Evolutionary conservation across 1,140 invertebrate species (phyloP), one percentile per base, ranked within the genome.

Genomic region (Plectus sambesii): DNA sequence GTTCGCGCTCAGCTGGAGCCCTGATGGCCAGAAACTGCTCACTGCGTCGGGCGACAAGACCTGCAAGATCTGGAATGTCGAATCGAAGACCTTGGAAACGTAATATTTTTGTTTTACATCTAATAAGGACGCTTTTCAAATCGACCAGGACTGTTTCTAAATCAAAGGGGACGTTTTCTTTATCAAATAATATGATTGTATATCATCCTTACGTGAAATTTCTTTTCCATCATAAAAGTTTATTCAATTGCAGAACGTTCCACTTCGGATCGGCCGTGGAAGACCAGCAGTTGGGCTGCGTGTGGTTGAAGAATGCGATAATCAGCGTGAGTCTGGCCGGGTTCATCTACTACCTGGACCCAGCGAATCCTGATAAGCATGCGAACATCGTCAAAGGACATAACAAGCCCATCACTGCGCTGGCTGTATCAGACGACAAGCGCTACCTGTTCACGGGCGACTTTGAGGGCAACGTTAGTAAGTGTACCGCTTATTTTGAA

Each of bases 1-100:
- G 58, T 87, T 67, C 47, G 66, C 41, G 5, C 30, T 67, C 15
- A 30, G 51, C 15, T 98, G 88, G 84, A 90, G 84, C 58, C 81
- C 85, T 6, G 87, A 93, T 71, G 82, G 87, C 33, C 86, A 79
- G 46, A 81, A 87, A 65, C 70, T 98, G 41, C 72, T 96, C 39
- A 90, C 89, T 25, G 84, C 85, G 15, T 97, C 90, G 40, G 93
- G 89, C 1, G 93, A 99, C 74, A 98, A 97, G 73, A 93, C 87
- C 0, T 92, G 88, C 62, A 87, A 85, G 65, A 74, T 97, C 1
- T 98, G 90, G 90, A 84, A 97, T 69, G 79, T 93, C 1, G 83
- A 83, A 62, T 36, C 40, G 5, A 43, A 46, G 24, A 30, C 30
- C 5, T 42, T 68, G 8, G 83, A 83, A 0, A 77, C 79, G 60